Base-by-base conservation (phyloP, 2,888 invertebrate species). In the Tipula unca region DNA sequence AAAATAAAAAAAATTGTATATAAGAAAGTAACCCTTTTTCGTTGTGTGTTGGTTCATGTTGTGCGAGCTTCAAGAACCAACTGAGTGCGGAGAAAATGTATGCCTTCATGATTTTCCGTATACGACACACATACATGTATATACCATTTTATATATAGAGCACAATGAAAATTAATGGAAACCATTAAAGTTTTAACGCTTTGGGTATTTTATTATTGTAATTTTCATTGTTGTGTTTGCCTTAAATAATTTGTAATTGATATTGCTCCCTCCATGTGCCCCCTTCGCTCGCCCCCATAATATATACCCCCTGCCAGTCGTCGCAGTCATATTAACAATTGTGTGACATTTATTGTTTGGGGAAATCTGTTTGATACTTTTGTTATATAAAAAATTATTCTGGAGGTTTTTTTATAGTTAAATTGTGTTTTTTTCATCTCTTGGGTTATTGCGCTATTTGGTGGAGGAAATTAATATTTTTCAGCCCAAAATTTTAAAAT, bases 111-210 rank as follows among this genome's bases (percentile, higher is more conserved):
- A 5, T 25, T 42, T 13, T n/a, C 25, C 25, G 8, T 69, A 8
- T 4, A 25, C 25, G n/a, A n/a, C n/a, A n/a, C n/a, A n/a, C n/a
- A n/a, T n/a, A 25, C 25, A 25, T 69, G 10, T 3, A 35, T 1
- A 39, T 39, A 39, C 39, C 35, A 48, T 69, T 25, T 69, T 48
- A 48, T 48, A 6, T 48, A 17, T 17, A 17, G 4, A 48, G 32
- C 17, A 69, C 69, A 69, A 69, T 69, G 69, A 69, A 69, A 69
- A 69, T 69, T 69, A 69, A 69, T 69, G 69, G 69, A 69, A 69
- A 69, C 69, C 69, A 69, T 69, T 69, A 69, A 69, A 69, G 69
- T 69, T 69, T 69, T 69, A 69, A 69, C 69, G 69, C 69, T 69
- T 69, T 69, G 69, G 69, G 69, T 69, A 69, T 69, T 69, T 69